Base-by-base conservation (phyloP, 2,113 vertebrate species). In the Stictonetta naevosa region DNA sequence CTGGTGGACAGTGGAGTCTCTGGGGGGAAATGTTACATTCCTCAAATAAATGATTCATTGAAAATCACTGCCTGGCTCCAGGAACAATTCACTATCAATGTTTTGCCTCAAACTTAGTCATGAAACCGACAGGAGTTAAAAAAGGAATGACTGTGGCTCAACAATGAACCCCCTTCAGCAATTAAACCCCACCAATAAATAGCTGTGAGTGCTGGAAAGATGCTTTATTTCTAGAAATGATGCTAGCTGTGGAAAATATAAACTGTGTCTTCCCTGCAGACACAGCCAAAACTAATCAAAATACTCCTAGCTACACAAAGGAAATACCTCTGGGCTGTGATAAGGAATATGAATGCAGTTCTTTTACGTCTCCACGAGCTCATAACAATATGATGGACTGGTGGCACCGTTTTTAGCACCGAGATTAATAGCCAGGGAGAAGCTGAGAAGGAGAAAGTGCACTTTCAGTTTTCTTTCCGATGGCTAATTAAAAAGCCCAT, bases 401-500 rank as follows among this genome's bases (percentile, higher is more conserved):
- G 93, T 93, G 84, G 84, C 90, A 80, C 79, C 6, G 3, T 83
- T 92, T 90, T 91, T 72, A 95, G 71, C 62, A n/a, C 0, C 1
- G 84, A 81, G 81, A 92, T 97, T 86, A 67, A 80, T 82, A 68
- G 56, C 2, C 87, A 31, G 74, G 58, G 80, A 94, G 96, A 76
- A 93, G 78, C 58, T 3, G 53, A 89, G 93, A 60, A 95, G 68
- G 62, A 94, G 96, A 96, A 96, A 81, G 34, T 87, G 56, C 82
- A 94, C 86, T 97, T 97, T 93, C 95, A 95, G 66, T 95, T 97
- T 97, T 97, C 93, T 96, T 96, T 96, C 92, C 96, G 34, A 95
- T 92, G 90, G 83, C 94, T 95, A 97, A 97, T 97, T 86, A 97
- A 93, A 92, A 95, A 87, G 86, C 14, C 40, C 38, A 78, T 95